phyloP scores from a whole-genome alignment of 1,140 invertebrate genomes.

The Drosophila athabasca region DNA sequence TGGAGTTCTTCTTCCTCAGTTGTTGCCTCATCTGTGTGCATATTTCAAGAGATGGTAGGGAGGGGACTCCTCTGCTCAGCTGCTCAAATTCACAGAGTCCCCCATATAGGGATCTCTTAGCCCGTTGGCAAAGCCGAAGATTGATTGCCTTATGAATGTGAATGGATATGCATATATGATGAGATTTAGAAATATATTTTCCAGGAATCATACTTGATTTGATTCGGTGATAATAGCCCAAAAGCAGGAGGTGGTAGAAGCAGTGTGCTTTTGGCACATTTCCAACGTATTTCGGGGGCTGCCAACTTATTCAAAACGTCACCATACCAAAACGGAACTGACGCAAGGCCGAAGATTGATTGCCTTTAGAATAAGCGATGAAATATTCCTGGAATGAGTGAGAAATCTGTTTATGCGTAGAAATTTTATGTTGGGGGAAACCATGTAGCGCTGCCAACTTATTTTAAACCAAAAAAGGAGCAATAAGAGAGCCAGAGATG shows the following conservation, averaged over 20 bases:
- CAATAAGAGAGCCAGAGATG: no score
- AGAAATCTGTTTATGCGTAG: no score
- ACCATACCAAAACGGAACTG: background rate
- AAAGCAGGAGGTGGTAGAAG: background rate
- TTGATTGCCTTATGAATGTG: constrained; percentile 48
- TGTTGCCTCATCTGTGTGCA: constrained; percentile 70
- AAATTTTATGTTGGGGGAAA: no score
- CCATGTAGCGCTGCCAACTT: background rate
- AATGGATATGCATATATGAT: constrained; percentile 50
- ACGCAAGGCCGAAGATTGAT: constrained; percentile 8
- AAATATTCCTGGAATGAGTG: background rate
- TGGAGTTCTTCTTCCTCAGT: constrained; percentile 1
- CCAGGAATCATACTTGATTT: constrained; percentile 12
- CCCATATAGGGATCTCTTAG: background rate
- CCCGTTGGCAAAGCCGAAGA: constrained; percentile 27
- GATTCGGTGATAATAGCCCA: background rate
- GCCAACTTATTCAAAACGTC: background rate
- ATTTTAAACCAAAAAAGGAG: background rate
- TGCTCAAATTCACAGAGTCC: constrained; percentile 77
- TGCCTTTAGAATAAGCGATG: background rate
- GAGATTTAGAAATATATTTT: constrained; percentile 38
- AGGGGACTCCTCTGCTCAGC: constrained; percentile 54
- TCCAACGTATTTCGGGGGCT: no score
- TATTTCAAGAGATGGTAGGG: constrained; percentile 41
- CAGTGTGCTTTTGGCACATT: constrained; percentile 5